Base-by-base conservation (phyloP, 2,797 vertebrate species). In the Delichon dasypus region DNA sequence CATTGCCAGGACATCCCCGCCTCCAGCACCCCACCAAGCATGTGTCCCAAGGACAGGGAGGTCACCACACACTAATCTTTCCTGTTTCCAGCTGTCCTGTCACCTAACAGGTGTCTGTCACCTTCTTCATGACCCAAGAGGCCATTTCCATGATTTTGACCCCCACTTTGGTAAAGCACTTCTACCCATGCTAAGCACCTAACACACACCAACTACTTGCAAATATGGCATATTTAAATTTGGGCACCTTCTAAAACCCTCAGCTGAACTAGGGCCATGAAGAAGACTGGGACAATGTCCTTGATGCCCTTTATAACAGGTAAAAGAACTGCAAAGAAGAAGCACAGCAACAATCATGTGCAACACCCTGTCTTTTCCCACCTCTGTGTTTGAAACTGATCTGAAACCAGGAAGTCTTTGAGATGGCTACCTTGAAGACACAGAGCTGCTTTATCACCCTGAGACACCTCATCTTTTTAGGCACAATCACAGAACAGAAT, bases 1-100 rank as follows among this genome's bases (percentile, higher is more conserved):
- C 30, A 34, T 1, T 2, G 0, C 5, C 54, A 2, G 7, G 11
- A 20, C 6, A 2, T 42, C 7, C 34, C 44, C 6, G 2, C 34
- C 32, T 27, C 1, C 40, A 78, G 85, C 61, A 74, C 4, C 58
- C 36, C 50, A 15, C 3, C 1, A n/a, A 50, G 18, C 42, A 32
- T 1, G 1, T 0, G 1, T 10, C 7, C 16, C 60, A 57, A 21
- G 6, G 42, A 68, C 1, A 61, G 4, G 16, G 8, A 81, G 15
- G 25, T 32, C 19, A 3, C 25, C 66, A 12, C 11, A 22, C 4
- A 20, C 4, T 14, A 11, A 61, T 15, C 27, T 10, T 40, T 29
- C 58, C 48, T 18, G 0, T 51, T 71, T 17, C 42, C 51, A 84
- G 66, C 8, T 72, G 45, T 15, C 61, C 58, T 50, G 12, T 32